phyloP scores from a whole-genome alignment of 2,888 invertebrate genomes.

The Sesia apiformis region DNA sequence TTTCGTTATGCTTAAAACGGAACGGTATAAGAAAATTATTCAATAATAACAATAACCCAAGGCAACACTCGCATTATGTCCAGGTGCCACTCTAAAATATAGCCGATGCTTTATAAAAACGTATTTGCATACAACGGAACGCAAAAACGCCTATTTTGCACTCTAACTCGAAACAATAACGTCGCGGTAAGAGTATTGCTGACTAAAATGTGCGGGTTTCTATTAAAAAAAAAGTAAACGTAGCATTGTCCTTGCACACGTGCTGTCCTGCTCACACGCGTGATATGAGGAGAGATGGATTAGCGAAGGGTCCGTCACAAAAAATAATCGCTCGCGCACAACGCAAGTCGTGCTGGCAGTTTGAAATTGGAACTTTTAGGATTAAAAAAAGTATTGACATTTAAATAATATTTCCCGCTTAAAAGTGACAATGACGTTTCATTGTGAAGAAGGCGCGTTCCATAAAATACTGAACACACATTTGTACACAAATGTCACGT shows the following conservation, averaged over 20 bases:
- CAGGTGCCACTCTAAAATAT: background rate
- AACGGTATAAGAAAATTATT: no score
- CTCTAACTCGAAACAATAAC: background rate
- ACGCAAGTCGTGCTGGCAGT: background rate
- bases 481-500: no score
- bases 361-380: background rate
- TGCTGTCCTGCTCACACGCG: slow-evolving; percentile 11
- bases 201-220: background rate
- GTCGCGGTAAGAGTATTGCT: background rate
- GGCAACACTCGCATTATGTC: background rate
- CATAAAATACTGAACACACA: no score
- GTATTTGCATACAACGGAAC: background rate
- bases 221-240: slow-evolving; percentile 8
- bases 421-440: background rate
- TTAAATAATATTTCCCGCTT: no score
- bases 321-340: slow-evolving; percentile 12
- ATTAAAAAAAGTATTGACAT: background rate
- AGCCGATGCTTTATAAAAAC: background rate
- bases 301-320: slow-evolving; percentile 10
- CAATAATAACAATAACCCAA: background rate
- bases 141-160: background rate
- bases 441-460: no score
- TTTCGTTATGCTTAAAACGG: no score
- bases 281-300: slow-evolving; percentile 5
- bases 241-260: slow-evolving; percentile 15